Evolutionary conservation across 2,113 vertebrate species (phyloP), one percentile per base, ranked within the genome.

Genomic region (Osmerus eperlanus): DNA sequence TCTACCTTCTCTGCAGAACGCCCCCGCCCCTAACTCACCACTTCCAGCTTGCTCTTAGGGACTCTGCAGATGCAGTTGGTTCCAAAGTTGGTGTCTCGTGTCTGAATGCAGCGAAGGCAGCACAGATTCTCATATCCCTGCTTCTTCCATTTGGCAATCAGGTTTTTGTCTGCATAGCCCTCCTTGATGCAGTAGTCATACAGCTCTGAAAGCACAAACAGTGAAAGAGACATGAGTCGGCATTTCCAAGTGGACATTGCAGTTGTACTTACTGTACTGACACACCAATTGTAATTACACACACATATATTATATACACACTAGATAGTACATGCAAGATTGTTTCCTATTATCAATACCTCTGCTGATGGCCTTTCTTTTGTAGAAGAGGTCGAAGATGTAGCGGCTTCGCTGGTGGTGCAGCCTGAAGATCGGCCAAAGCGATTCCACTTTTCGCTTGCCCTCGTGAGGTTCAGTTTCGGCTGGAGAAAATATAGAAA

Each of bases 101-200:
- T 98, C 89, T 99, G 97, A 83, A 99, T 99, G 82, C 97, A 99
- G 7, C 96, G 94, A 80, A 99, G 88, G 78, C 97, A 99, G 86
- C 97, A 99, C 52, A 99, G 88, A 74, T 99, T 99, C 89, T 99
- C 97, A 0, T 99, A 99, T 4, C 96, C 97, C 78, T 98, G 97
- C 73, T 99, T 99, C 87, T 99, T 99, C 97, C 96, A 99, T 83
- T 98, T 99, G 2, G 97, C 97, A 47, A 99, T 99, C 70, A 99
- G 89, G 84, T 99, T 99, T 84, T 98, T 98, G 84, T 98, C 97
- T 32, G 97, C 97, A 0, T 99, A 99, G 2, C 97, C 96, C 86
- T 99, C 97, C 84, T 91, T 97, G 85, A 98, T 97, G 75, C 97
- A 99, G 65, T 98, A 99, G 0, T 99, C 97, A 0, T 99, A 99